A percentile compares a stretch with the other conserved stretches of the same genome.
Evolutionary conservation across 2,797 vertebrate species (phyloP).

Genomic region (Lycodopsis pacificus): DNA sequence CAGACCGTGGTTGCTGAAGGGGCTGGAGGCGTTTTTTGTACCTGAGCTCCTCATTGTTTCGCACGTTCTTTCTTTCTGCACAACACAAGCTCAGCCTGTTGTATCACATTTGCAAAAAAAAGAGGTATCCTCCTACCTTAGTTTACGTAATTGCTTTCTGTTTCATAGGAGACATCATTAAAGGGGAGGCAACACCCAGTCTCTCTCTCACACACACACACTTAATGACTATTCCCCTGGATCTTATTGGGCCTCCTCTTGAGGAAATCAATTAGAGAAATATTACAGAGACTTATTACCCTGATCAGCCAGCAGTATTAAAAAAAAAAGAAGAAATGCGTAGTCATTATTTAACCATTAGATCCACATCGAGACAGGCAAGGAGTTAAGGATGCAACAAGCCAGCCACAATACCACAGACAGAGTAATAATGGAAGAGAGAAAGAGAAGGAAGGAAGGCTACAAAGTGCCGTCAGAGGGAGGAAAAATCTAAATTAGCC

Average conservation of each 20-base stretch:
- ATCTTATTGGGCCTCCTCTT: constrained; percentile 72
- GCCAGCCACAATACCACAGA: constrained; percentile 16
- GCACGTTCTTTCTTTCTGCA: constrained; percentile 10
- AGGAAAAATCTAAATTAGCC: constrained; percentile 39
- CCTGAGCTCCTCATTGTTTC: constrained; percentile 8
- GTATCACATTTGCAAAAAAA: constrained; percentile 11
- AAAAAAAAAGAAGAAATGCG: constrained; percentile 51
- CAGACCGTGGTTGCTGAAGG: neutral
- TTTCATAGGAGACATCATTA: constrained; percentile 70
- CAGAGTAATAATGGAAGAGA: constrained; percentile 37
- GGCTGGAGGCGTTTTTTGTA: constrained; percentile 6
- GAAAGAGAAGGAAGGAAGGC: constrained; percentile 18
- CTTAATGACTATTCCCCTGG: constrained; percentile 75
- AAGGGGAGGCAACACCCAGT: constrained; percentile 60
- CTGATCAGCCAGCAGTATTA: constrained; percentile 71
- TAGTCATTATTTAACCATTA: constrained; percentile 76
- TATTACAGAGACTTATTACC: constrained; percentile 65
- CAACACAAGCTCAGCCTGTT: constrained; percentile 3
- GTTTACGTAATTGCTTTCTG: constrained; percentile 58
- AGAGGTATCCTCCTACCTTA: constrained; percentile 32
- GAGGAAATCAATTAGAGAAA: constrained; percentile 76
- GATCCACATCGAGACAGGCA: constrained; percentile 56
- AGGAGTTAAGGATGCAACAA: constrained; percentile 41
- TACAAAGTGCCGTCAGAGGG: neutral
- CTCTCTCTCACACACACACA: constrained; percentile 24